phyloP scores from a whole-genome alignment of 2,797 vertebrate species.

The Eulemur albifrons region DNA sequence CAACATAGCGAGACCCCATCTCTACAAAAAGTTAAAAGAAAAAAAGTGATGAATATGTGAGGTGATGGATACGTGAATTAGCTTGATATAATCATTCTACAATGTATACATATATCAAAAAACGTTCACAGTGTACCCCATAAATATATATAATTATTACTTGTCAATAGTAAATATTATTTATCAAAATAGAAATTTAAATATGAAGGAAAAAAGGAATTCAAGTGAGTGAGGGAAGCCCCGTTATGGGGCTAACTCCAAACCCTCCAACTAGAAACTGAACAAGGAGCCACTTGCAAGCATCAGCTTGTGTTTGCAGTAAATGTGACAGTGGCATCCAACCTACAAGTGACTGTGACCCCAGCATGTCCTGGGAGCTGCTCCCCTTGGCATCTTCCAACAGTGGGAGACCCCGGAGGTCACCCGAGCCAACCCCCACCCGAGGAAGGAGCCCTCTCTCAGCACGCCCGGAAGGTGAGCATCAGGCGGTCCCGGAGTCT shows the following conservation, averaged over 20 bases:
- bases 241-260: rapidly evolving
- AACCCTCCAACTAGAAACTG: background rate
- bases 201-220: background rate
- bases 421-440: background rate
- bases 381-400: background rate
- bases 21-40: background rate
- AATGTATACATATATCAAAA: background rate
- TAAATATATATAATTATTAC: background rate
- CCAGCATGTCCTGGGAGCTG: background rate
- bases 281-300: background rate
- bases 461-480: background rate
- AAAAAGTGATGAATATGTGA: background rate
- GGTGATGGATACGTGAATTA: background rate
- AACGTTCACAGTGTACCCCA: background rate
- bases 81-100: too few species aligned
- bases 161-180: background rate
- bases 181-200: background rate
- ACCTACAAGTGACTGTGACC: background rate
- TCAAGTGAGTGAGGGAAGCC: background rate
- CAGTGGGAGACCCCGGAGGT: background rate
- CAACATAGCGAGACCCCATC: background rate
- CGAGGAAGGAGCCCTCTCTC: background rate
- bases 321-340: background rate
- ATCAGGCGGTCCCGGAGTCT: background rate
- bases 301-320: background rate